Conservation (phyloP, 2,888 invertebrate genomes). For the Neoaliturus tenellus region DNA sequence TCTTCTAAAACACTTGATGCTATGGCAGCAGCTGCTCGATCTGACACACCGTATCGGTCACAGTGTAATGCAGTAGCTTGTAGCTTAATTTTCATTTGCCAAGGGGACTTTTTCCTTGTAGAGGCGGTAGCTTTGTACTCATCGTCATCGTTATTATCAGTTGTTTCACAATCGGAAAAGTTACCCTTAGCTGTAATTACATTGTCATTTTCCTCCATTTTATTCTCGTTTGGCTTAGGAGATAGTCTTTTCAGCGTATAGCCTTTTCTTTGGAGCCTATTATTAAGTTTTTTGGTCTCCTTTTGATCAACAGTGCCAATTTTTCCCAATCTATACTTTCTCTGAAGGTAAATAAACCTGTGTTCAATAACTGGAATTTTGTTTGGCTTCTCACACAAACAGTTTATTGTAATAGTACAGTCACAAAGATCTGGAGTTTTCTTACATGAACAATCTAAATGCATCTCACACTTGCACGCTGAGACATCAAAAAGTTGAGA, state of each 20-base stretch:
- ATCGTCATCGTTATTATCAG: conserved; percentile 38
- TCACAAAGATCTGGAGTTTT: conserved; percentile 46
- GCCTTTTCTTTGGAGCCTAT: conserved; percentile 21
- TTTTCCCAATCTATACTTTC: conserved; percentile 39
- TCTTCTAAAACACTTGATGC: conserved; percentile 51
- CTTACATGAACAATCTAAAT: conserved; percentile 42
- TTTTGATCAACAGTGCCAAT: conserved; percentile 19
- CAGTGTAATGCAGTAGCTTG: conserved; percentile 45
- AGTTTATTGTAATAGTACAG: conserved; percentile 27
- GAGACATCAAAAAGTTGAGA: conserved; percentile 29
- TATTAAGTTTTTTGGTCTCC: conserved; percentile 19
- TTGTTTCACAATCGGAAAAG: conserved; percentile 26
- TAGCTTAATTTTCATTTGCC: conserved; percentile 41
- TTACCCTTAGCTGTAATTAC: not conserved
- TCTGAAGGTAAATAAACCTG: conserved; percentile 43
- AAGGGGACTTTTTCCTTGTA: conserved; percentile 29
- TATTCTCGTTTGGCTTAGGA: conserved; percentile 35
- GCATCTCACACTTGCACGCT: conserved; percentile 46
- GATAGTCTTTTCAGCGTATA: conserved; percentile 22
- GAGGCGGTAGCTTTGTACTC: conserved; percentile 4
- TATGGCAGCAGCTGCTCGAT: conserved; percentile 53
- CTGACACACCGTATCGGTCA: conserved; percentile 51
- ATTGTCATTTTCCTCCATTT: conserved; percentile 30
- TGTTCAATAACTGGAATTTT: conserved; percentile 38
- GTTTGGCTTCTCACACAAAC: conserved; percentile 23